phyloP scores from a whole-genome alignment of 1,140 invertebrate genomes.

The Dermatophagoides farinae region DNA sequence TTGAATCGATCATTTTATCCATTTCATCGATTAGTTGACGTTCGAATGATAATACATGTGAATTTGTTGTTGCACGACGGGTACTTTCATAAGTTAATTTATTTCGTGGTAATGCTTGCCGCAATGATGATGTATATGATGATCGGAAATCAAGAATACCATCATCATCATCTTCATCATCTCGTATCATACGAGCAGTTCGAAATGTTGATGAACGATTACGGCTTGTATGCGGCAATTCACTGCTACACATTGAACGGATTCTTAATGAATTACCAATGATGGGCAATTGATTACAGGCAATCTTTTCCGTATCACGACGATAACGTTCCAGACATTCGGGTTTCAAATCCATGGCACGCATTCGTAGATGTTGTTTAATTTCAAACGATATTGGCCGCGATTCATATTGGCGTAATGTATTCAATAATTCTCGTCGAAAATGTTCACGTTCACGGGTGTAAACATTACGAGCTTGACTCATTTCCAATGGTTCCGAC shows the following conservation, averaged over 20 bases:
- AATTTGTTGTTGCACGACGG: neutral
- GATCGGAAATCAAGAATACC: neutral
- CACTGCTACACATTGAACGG: neutral
- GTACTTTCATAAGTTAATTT: neutral
- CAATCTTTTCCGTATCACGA: neutral
- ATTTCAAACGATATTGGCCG: neutral
- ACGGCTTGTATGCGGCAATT: neutral
- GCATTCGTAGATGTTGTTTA: neutral
- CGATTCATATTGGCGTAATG: neutral
- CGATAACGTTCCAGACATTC: neutral
- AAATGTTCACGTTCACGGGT: neutral
- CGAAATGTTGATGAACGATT: neutral
- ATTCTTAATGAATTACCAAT: neutral
- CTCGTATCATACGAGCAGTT: neutral
- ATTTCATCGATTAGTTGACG: neutral
- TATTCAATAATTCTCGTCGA: neutral
- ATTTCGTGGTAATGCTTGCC: neutral
- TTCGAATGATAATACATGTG: constrained; percentile 4
- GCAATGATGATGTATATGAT: neutral
- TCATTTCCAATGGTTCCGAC: constrained; percentile 4
- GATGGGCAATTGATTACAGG: neutral
- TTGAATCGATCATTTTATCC: neutral
- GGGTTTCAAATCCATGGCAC: neutral
- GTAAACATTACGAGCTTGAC: neutral
- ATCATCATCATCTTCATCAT: neutral